A percentile compares a stretch with the other conserved stretches of the same genome.
phyloP scores from a whole-genome alignment of 1,140 invertebrate species.

The Brachionus asplanchnoidis region DNA sequence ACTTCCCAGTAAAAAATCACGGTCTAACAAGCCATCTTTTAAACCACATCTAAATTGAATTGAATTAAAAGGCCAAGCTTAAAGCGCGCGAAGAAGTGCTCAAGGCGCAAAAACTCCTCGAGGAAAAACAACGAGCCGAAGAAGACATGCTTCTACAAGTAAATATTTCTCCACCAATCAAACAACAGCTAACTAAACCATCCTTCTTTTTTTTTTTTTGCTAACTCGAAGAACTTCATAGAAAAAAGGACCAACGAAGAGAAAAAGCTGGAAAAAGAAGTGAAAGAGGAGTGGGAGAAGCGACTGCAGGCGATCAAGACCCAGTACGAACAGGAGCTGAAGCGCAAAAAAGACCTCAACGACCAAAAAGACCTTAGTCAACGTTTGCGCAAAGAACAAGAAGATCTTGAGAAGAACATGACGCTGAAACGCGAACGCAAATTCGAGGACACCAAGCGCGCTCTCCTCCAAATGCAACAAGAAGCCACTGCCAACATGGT shows the following conservation, averaged over 20 bases:
- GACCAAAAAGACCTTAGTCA: conserved; percentile 32
- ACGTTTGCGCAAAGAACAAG: conserved; percentile 49
- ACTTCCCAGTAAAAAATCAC: too few species aligned
- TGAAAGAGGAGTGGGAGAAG: conserved; percentile 55
- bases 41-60: too few species aligned
- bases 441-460: conserved; percentile 50
- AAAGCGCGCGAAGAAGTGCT: conserved; percentile 45
- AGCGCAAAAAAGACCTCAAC: conserved; percentile 43
- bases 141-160: conserved; percentile 54
- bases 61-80: background rate
- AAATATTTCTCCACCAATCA: too few species aligned
- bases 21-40: too few species aligned
- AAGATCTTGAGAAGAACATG: conserved; percentile 51
- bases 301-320: conserved; percentile 51
- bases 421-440: conserved; percentile 50
- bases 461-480: conserved; percentile 53
- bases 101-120: conserved; percentile 53
- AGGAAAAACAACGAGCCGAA: conserved; percentile 50
- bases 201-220: too few species aligned
- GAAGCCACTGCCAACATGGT: conserved; percentile 51
- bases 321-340: conserved; percentile 50
- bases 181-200: too few species aligned
- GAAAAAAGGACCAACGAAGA: conserved; percentile 48
- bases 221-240: conserved; percentile 48
- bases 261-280: conserved; percentile 50